A percentile compares a stretch with the other conserved stretches of the same genome.
These are phyloP conservation scores for Typhlichthys subterraneus DNA, from an alignment of 2,797 vertebrate genomes.

Conservation along the genomic window DNA sequence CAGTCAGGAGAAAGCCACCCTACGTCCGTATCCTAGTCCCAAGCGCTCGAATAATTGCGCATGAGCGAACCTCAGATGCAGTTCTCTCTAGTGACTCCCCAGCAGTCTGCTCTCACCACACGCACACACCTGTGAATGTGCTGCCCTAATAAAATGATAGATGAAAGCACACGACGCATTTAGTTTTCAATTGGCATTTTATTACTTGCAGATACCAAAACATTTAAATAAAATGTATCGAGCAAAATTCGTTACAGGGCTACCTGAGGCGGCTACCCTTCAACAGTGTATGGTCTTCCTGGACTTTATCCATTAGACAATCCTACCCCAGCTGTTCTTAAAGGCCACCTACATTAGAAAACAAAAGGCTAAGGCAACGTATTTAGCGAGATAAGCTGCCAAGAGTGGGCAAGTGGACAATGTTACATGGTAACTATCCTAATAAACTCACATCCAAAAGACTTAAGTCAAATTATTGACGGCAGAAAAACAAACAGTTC, in stretches of 20 bases:
- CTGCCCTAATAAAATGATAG: not conserved
- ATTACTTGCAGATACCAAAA: slow-evolving; percentile 71
- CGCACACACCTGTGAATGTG: not conserved
- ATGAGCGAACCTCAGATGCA: slow-evolving; percentile 36
- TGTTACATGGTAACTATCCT: slow-evolving; percentile 80
- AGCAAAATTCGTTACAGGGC: slow-evolving; percentile 48
- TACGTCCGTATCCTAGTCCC: slow-evolving; percentile 1
- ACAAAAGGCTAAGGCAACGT: slow-evolving; percentile 69
- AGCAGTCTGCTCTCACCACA: not conserved
- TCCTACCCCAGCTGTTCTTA: slow-evolving; percentile 48
- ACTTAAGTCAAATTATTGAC: slow-evolving; percentile 46
- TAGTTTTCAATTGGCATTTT: slow-evolving; percentile 50
- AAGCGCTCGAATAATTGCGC: slow-evolving; percentile 37
- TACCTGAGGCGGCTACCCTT: slow-evolving; percentile 48
- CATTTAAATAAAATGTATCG: slow-evolving; percentile 56
- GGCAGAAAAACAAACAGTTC: slow-evolving; percentile 13
- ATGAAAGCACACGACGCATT: fast-evolving
- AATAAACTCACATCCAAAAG: slow-evolving; percentile 63
- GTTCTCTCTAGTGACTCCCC: not conserved
- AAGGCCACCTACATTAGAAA: slow-evolving; percentile 65
- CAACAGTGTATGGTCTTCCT: slow-evolving; percentile 73
- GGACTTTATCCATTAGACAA: slow-evolving; percentile 45
- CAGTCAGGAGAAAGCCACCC: not conserved
- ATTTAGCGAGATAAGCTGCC: slow-evolving; percentile 71
- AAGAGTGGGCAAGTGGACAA: slow-evolving; percentile 66